A percentile compares a stretch with the other conserved stretches of the same genome.
These are phyloP conservation scores for Hyperoplus immaculatus DNA, from an alignment of 2,797 vertebrate genomes.

Conservation along the genomic window DNA sequence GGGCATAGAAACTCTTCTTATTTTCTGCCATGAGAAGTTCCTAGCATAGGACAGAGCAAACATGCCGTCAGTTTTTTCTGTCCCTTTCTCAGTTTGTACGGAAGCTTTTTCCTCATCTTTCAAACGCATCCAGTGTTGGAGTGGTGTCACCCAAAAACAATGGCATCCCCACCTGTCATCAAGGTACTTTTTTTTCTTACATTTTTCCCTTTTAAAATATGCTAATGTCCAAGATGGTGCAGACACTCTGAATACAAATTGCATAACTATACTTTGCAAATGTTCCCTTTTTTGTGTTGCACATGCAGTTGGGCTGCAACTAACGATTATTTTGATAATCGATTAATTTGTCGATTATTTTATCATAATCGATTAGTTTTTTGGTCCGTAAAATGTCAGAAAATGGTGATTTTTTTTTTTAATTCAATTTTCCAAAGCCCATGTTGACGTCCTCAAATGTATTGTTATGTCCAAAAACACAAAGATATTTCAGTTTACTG, in stretches of 20 bases:
- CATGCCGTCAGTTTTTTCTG: background rate
- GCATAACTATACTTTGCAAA: background rate
- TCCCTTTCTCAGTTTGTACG: conserved; percentile 78
- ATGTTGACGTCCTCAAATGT: too few species aligned
- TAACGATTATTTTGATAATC: too few species aligned
- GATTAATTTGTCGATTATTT: too few species aligned
- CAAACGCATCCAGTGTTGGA: conserved; percentile 60
- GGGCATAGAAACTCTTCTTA: too few species aligned
- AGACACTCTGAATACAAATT: background rate
- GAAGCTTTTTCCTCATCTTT: conserved; percentile 85
- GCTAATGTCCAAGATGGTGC: background rate
- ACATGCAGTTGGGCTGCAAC: background rate
- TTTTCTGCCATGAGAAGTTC: too few species aligned
- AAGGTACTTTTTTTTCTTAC: conserved; percentile 60
- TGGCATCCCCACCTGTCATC: conserved; percentile 11
- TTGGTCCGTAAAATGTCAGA: too few species aligned
- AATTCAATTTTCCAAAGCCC: too few species aligned
- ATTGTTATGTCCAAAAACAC: too few species aligned
- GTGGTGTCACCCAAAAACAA: conserved; percentile 35
- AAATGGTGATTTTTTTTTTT: too few species aligned
- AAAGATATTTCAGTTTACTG: too few species aligned
- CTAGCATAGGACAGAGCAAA: background rate
- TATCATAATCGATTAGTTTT: too few species aligned
- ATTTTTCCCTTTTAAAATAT: background rate
- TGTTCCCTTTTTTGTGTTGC: background rate